A percentile compares a stretch with the other conserved stretches of the same genome.
phyloP scores from a whole-genome alignment of 2,888 invertebrate genomes.

The Incurvaria masculella region DNA sequence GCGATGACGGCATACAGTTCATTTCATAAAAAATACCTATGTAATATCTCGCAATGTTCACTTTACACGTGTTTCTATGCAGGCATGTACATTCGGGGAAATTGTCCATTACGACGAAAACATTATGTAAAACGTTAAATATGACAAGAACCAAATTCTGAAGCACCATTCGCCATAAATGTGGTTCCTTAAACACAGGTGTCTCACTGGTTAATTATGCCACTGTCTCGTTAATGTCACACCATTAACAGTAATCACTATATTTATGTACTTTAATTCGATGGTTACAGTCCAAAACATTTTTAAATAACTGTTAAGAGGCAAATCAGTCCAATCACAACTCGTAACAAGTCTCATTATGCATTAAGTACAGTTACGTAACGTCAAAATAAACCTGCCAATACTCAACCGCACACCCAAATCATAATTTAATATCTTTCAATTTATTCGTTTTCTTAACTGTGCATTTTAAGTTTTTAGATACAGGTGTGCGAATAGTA shows the following conservation, averaged over 20 bases:
- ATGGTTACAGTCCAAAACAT: background rate
- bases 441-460: slow-evolving; percentile 46
- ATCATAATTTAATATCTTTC: slow-evolving; percentile 34
- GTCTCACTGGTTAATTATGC: background rate
- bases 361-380: background rate
- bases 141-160: too few species aligned
- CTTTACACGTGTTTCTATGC: too few species aligned
- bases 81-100: too few species aligned
- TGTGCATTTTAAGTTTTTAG: slow-evolving; percentile 58
- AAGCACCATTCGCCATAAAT: background rate
- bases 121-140: too few species aligned
- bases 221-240: background rate
- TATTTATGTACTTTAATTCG: background rate
- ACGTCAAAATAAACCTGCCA: background rate
- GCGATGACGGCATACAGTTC: too few species aligned
- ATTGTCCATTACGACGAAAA: too few species aligned
- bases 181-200: background rate
- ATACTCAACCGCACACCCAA: background rate
- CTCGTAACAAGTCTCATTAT: background rate
- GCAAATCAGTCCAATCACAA: background rate
- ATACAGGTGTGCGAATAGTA: too few species aligned
- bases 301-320: background rate
- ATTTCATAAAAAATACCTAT: too few species aligned
- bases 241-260: background rate
- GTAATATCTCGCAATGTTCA: too few species aligned